A percentile compares a stretch with the other conserved stretches of the same genome.
Conservation (phyloP, 2,113 vertebrate genomes). For the Lamprotornis superbus region DNA sequence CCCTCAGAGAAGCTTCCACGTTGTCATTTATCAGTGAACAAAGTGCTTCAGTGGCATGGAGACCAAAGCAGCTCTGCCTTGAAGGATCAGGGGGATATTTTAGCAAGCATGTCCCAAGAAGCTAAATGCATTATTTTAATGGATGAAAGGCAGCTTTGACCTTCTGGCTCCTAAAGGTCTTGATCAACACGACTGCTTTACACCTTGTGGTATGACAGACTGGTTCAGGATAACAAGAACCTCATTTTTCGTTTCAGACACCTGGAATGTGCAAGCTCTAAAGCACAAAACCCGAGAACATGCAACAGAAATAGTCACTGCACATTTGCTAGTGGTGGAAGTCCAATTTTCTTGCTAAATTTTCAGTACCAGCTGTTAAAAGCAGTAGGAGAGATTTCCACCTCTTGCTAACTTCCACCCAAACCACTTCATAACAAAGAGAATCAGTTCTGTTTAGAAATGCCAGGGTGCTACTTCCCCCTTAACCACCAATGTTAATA, state of each 20-base stretch:
- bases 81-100: not conserved
- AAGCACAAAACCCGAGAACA: not conserved
- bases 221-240: rapidly evolving
- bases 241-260: not conserved
- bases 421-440: not conserved
- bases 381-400: not conserved
- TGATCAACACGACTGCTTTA: not conserved
- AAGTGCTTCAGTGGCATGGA: not conserved
- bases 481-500: not conserved
- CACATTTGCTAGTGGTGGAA: not conserved
- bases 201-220: not conserved
- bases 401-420: not conserved
- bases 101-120: not conserved
- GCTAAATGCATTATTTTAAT: not conserved
- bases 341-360: not conserved
- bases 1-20: not conserved
- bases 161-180: not conserved
- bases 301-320: not conserved
- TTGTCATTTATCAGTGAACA: not conserved
- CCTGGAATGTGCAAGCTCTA: not conserved
- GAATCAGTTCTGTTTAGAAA: not conserved
- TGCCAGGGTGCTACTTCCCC: not conserved
- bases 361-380: not conserved
- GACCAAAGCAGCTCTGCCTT: not conserved
- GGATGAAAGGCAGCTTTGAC: not conserved